Base-by-base conservation (phyloP, 2,113 vertebrate genomes). In the Elephas maximus region DNA sequence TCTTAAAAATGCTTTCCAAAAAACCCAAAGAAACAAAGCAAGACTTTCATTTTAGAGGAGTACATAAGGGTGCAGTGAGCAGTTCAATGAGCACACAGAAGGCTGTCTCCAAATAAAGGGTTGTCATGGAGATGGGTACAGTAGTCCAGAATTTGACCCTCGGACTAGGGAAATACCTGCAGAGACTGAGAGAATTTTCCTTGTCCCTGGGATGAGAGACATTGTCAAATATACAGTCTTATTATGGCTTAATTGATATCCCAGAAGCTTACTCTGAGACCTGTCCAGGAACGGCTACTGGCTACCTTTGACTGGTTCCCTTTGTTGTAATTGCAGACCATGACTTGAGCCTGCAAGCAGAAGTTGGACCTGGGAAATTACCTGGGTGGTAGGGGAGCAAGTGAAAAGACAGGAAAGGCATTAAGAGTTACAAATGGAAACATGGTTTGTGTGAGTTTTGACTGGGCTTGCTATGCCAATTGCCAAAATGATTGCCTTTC, bases 231-330 rank as follows among this genome's bases (percentile, higher is more conserved):
- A 60, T 33, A 0, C 1, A 3, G n/a, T 71, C 60, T 77, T 80
- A 24, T 12, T 5, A 92, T 73, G 84, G 4, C 33, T 88, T 62
- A 44, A 45, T 51, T 80, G 17, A 18, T 48, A 80, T 74, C 10
- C 8, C 87, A 69, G 53, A 92, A 93, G 74, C 48, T 83, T 95
- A 77, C 12, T 83, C 18, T 89, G 51, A 77, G 30, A 81, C 53
- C 6, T 79, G 33, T 28, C 28, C 8, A 33, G 12, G 12, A 94
- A 80, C 83, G 23, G 74, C 48, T 14, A 20, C 37, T 76, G 63
- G 1, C 8, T 77, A 51, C 24, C 17, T 86, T 53, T 48, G 48
- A 17, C 12, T 51, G 1, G n/a, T 33, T 5, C 45, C 65, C 12
- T 90, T 51, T 10, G 6, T 4, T 82, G 53, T 8, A 60, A 2